Base-by-base conservation (phyloP, 2,113 vertebrate species). In the Carlito syrichta region DNA sequence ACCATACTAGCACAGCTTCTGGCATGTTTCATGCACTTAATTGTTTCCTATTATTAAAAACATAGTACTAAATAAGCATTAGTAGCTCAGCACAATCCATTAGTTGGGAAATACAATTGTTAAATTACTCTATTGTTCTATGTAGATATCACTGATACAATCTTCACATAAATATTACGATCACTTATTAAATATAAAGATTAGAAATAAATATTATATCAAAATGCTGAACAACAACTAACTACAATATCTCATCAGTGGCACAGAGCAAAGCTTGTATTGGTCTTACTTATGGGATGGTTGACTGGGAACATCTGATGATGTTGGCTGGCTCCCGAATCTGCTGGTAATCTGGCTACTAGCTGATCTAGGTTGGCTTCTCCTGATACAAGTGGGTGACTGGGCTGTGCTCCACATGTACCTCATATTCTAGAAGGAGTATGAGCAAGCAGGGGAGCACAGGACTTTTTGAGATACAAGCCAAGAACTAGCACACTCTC, bases 41-140 rank as follows among this genome's bases (percentile, higher is more conserved):
- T 78, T 74, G 2, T 66, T 86, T 86, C 3, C 20, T 58, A 2
- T 58, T 74, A 27, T 76, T 76, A 60, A 69, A 62, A 62, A 56
- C 56, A 76, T 16, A 40, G 35, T 56, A 14, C 11, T 82, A 73
- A 60, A 78, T 52, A n/a, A 79, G 30, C 8, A 6, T 14, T 32
- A 40, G 16, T 54, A 6, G 48, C 19, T 77, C 25, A 79, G 5
- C 43, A 86, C 43, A 79, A 35, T 27, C 13, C 27, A 27, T 50
- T 74, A 43, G 22, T 60, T 52, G 30, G 38, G 30, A 94, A 88
- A 66, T 85, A 71, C 94, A 76, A 76, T 71, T 71, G 45, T 71
- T 69, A n/a, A 45, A 63, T 20, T 74, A 27, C 10, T 30, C 6
- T 35, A 25, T 23, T 17, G 0, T 58, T 74, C 6, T 69, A 5